Percentiles rank a stretch among this genome's conserved stretches.
Evolutionary conservation across 2,113 vertebrate genomes (phyloP).

Genomic region (Dicaeum eximium): DNA sequence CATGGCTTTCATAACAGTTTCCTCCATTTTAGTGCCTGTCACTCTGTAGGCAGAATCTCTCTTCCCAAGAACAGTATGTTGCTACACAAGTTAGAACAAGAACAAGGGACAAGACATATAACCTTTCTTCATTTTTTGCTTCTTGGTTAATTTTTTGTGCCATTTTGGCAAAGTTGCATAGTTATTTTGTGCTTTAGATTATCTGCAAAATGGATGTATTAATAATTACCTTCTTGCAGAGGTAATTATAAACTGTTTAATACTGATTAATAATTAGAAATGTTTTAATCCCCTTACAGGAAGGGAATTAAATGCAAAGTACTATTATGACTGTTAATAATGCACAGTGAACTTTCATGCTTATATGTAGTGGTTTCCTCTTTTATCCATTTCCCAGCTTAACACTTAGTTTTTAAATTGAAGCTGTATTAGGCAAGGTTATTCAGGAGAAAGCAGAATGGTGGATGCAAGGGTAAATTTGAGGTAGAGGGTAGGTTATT

Average conservation of each 20-base stretch:
- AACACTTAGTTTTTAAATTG: background rate
- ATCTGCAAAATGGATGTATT: conserved; percentile 17
- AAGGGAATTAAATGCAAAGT: conserved; percentile 49
- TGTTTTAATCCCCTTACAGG: conserved; percentile 50
- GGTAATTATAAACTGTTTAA: conserved; percentile 54
- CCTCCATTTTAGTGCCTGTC: background rate
- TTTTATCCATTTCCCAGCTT: conserved; percentile 15
- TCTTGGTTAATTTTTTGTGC: background rate
- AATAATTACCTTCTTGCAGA: conserved; percentile 44
- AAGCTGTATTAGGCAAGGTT: conserved; percentile 33
- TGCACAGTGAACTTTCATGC: conserved; percentile 17
- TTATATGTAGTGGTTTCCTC: background rate
- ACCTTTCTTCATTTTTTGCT: background rate
- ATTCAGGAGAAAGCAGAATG: conserved; percentile 9
- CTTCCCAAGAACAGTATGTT: background rate
- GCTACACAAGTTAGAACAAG: background rate
- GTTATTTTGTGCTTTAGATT: conserved; percentile 12
- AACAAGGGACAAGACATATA: background rate
- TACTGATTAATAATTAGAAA: conserved; percentile 58
- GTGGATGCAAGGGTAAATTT: background rate
- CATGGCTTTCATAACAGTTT: background rate
- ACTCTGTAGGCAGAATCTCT: background rate
- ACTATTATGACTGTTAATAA: conserved; percentile 40
- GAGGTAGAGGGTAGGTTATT: background rate
- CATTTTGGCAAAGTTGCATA: background rate